Conservation (phyloP, 2,113 vertebrate species). For the Prochilodus magdalenae region DNA sequence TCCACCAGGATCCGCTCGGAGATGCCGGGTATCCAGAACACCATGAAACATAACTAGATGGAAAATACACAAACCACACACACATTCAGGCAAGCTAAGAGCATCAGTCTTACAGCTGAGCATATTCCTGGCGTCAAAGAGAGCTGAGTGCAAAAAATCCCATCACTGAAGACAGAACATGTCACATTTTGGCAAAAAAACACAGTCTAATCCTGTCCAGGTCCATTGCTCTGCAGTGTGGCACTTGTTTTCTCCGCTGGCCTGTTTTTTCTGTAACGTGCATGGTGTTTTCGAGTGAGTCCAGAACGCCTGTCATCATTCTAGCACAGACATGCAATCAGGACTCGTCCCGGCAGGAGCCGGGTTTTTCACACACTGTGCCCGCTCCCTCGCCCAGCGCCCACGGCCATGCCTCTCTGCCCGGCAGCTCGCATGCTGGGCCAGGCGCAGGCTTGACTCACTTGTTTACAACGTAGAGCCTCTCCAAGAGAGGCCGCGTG, state of each 20-base stretch:
- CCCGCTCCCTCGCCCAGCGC: not conserved
- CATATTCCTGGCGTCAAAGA: not conserved
- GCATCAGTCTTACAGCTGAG: not conserved
- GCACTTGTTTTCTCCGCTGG: not conserved
- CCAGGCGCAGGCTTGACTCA: conserved; percentile 45
- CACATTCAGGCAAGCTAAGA: not conserved
- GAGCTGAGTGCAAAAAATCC: not conserved
- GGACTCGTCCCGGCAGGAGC: conserved; percentile 10
- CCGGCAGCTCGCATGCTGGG: not conserved
- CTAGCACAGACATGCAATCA: conserved; percentile 32
- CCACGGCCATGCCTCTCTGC: conserved; percentile 8
- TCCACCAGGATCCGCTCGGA: conserved; percentile 95
- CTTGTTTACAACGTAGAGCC: conserved; percentile 60
- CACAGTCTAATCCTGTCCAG: not conserved
- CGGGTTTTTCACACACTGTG: conserved; percentile 25
- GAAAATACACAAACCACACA: not conserved
- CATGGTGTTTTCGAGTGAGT: conserved; percentile 20
- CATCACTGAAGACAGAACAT: not conserved
- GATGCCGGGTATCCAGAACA: conserved; percentile 94
- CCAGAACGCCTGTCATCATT: conserved; percentile 7
- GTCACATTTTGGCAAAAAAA: not conserved
- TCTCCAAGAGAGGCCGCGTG: not conserved
- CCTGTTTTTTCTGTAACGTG: conserved; percentile 10
- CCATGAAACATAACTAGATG: conserved; percentile 90
- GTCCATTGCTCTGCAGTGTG: not conserved